A percentile compares a stretch with the other conserved stretches of the same genome.
phyloP scores from a whole-genome alignment of 2,113 vertebrate genomes.

The Dicerorhinus sumatrensis region DNA sequence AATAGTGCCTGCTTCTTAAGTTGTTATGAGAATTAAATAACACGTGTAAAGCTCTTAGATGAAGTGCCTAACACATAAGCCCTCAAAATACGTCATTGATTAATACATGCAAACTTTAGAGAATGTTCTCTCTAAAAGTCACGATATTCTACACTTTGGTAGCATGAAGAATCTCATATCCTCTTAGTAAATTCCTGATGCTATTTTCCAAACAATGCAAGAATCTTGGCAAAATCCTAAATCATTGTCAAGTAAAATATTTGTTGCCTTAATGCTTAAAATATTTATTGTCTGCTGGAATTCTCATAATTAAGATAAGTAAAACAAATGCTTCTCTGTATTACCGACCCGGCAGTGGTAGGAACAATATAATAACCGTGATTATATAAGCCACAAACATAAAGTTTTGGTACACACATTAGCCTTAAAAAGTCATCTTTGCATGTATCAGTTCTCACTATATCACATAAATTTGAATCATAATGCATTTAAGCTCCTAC shows the following conservation, averaged over 20 bases:
- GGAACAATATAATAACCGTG: neutral
- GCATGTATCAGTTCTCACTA: neutral
- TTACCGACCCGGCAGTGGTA: neutral
- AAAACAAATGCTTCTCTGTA: neutral
- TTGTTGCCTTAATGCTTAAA: neutral
- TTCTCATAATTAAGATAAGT: neutral
- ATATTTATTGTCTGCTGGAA: neutral
- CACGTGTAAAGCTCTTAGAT: neutral
- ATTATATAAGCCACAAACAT: neutral
- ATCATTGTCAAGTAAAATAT: neutral
- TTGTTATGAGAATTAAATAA: neutral
- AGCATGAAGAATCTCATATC: neutral
- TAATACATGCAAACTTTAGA: neutral
- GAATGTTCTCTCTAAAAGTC: neutral
- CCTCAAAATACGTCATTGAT: neutral
- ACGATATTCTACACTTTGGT: neutral
- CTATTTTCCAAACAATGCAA: constrained; percentile 16
- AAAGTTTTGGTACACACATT: neutral
- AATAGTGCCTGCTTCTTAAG: neutral
- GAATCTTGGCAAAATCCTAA: neutral
- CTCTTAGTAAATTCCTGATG: constrained; percentile 12
- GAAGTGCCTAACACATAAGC: neutral
- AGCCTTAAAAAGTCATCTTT: neutral
- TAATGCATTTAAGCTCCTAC: neutral
- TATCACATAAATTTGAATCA: neutral